Percentiles rank a stretch among this genome's conserved stretches.
These are phyloP conservation scores for Morpho achilles DNA, from an alignment of 2,888 invertebrate genomes.

Conservation along the genomic window DNA sequence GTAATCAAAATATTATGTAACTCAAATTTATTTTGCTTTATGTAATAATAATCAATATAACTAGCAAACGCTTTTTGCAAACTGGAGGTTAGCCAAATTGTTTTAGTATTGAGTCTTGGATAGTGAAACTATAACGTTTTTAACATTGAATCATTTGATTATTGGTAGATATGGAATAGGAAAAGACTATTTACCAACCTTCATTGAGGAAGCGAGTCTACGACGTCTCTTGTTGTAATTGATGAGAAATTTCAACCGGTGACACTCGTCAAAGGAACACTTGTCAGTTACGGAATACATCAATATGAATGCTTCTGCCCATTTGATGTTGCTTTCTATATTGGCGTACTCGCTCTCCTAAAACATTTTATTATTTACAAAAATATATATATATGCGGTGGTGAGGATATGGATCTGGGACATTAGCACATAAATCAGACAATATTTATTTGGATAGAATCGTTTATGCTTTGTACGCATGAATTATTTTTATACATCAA, in stretches of 20 bases:
- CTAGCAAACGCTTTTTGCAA: no score
- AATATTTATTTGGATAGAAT: no score
- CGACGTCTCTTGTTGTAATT: constrained; percentile 87
- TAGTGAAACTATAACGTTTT: no score
- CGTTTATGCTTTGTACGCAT: no score
- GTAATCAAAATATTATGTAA: no score
- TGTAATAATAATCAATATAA: no score
- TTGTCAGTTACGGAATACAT: constrained; percentile 94
- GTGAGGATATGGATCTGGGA: neutral
- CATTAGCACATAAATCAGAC: neutral
- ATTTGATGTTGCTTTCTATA: constrained; percentile 88
- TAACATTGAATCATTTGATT: neutral
- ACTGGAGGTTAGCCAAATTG: no score
- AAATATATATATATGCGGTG: neutral
- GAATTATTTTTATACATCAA: no score
- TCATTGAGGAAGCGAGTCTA: constrained; percentile 80
- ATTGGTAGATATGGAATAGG: neutral
- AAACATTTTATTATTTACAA: constrained; percentile 15
- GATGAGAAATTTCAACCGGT: constrained; percentile 88
- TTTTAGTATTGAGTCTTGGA: no score
- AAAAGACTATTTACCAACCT: constrained; percentile 52
- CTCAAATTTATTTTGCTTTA: no score
- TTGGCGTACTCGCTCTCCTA: constrained; percentile 84
- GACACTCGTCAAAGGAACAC: constrained; percentile 93
- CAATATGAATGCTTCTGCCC: constrained; percentile 93